Conservation (phyloP, 2,113 vertebrate genomes). For the Atrichornis clamosus region DNA sequence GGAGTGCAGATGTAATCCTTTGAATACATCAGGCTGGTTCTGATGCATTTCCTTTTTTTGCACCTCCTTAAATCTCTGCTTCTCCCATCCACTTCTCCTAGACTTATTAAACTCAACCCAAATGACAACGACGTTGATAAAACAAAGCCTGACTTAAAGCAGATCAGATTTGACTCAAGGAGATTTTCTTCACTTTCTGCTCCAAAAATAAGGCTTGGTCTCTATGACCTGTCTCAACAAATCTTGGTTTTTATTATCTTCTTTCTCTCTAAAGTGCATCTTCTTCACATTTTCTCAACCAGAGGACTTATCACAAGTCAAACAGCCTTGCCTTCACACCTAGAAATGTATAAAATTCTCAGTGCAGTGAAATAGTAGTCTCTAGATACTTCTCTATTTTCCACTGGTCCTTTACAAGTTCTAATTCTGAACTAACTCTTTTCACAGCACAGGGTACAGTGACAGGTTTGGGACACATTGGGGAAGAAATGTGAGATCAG, state of each 20-base stretch:
- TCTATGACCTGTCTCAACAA: neutral
- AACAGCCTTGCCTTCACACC: neutral
- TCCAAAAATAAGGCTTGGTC: neutral
- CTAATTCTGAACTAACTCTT: neutral
- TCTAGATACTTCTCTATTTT: neutral
- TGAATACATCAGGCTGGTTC: neutral
- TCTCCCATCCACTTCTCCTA: neutral
- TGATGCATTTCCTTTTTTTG: rapidly evolving
- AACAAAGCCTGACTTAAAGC: neutral
- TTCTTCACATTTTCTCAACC: neutral
- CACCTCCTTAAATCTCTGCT: neutral
- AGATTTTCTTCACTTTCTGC: neutral
- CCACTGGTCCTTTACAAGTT: neutral
- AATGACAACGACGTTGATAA: neutral
- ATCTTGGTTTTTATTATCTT: neutral
- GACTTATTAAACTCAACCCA: neutral
- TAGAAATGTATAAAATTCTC: neutral
- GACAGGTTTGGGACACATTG: neutral
- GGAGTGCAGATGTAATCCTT: neutral
- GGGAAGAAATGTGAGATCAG: neutral
- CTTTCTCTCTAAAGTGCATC: neutral
- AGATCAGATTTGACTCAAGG: neutral
- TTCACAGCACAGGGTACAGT: neutral
- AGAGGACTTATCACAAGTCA: neutral
- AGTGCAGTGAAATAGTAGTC: neutral